A percentile compares a stretch with the other conserved stretches of the same genome.
Conservation (phyloP, 2,113 vertebrate genomes). For the Alectura lathami region DNA sequence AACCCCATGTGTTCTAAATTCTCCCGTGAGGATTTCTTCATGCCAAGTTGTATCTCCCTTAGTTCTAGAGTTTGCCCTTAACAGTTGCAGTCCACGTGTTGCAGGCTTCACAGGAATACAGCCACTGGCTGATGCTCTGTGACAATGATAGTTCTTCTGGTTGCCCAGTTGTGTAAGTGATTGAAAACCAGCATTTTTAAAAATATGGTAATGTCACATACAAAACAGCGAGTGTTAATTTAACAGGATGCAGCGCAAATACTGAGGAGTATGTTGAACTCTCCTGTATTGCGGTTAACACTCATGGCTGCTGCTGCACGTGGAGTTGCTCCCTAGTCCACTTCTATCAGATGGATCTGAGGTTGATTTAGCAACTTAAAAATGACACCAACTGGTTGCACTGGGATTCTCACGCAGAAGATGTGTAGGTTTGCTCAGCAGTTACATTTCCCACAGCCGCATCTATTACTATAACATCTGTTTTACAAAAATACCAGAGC, state of each 20-base stretch:
- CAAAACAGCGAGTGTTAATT: not conserved
- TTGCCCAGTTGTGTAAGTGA: not conserved
- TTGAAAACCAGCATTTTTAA: not conserved
- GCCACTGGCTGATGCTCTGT: not conserved
- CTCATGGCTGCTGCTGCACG: not conserved
- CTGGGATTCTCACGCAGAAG: not conserved
- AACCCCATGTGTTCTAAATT: not conserved
- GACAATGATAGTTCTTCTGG: not conserved
- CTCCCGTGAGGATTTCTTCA: not conserved
- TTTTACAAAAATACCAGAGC: conserved; percentile 14
- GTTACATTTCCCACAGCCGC: not conserved
- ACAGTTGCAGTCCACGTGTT: not conserved
- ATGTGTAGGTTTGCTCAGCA: not conserved
- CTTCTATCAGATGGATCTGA: not conserved
- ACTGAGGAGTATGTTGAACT: not conserved
- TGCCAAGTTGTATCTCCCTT: not conserved
- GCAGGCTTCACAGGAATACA: not conserved
- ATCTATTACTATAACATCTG: conserved; percentile 8
- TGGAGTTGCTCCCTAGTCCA: not conserved
- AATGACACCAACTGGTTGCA: not conserved
- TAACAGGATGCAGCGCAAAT: not conserved
- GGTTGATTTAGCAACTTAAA: not conserved
- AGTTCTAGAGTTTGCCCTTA: not conserved
- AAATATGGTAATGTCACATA: not conserved
- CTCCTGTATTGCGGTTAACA: not conserved